Conservation (phyloP, 2,113 vertebrate species). For the Larimichthys crocea region DNA sequence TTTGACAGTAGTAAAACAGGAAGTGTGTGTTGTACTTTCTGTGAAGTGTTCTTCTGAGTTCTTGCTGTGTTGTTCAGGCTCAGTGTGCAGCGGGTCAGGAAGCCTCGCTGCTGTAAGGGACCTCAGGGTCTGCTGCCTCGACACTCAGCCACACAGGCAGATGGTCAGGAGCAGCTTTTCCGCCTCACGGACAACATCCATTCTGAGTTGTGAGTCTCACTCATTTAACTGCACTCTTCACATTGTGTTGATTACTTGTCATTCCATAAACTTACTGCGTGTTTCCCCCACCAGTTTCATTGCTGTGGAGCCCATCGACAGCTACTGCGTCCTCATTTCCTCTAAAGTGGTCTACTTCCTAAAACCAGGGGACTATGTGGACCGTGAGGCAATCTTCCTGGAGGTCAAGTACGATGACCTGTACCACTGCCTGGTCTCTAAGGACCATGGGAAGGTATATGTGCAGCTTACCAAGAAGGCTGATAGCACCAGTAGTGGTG, state of each 20-base stretch:
- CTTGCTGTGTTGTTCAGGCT: slow-evolving; percentile 80
- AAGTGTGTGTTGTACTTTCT: neutral
- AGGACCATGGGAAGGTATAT: slow-evolving; percentile 95
- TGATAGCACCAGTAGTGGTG: slow-evolving; percentile 89
- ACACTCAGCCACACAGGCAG: slow-evolving; percentile 89
- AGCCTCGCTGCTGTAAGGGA: slow-evolving; percentile 93
- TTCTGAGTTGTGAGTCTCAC: slow-evolving; percentile 93
- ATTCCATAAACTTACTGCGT: neutral
- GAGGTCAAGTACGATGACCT: slow-evolving; percentile 97
- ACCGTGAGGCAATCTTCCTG: slow-evolving; percentile 95
- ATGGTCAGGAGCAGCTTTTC: slow-evolving; percentile 97
- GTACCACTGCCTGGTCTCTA: slow-evolving; percentile 97
- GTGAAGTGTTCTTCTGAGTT: neutral
- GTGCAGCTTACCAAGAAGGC: slow-evolving; percentile 98
- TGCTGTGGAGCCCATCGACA: slow-evolving; percentile 93
- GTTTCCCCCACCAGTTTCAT: slow-evolving; percentile 88
- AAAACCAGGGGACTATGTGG: slow-evolving; percentile 87
- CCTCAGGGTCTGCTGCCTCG: slow-evolving; percentile 94
- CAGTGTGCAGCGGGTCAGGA: slow-evolving; percentile 88
- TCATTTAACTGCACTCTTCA: neutral
- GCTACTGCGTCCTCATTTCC: slow-evolving; percentile 96
- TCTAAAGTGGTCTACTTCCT: slow-evolving; percentile 97
- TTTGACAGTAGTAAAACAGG: no score
- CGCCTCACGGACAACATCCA: slow-evolving; percentile 94
- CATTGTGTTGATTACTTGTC: neutral